Evolutionary conservation across 2,888 invertebrate species (phyloP).

Genomic region (Ophion costatus): DNA sequence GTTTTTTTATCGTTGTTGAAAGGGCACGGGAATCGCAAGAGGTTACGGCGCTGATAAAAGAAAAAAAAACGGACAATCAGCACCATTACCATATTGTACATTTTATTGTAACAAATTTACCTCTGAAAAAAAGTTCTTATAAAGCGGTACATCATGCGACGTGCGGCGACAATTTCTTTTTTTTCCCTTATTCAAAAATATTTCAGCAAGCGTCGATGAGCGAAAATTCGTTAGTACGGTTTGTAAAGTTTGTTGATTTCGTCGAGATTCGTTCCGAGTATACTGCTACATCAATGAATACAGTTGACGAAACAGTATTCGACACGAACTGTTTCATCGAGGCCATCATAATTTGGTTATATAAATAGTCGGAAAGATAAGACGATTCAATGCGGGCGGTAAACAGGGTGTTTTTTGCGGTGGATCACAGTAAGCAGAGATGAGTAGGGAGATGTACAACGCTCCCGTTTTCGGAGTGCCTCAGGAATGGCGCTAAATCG

Average conservation of each 20-base stretch:
- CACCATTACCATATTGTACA: conserved; percentile 1
- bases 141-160: conserved; percentile 55
- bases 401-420: neutral
- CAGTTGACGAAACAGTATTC: conserved; percentile 35
- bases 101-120: conserved; percentile 26
- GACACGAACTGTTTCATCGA: conserved; percentile 6
- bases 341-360: conserved; percentile 38
- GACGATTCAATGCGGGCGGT: conserved; percentile 4
- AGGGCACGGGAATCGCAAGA: neutral
- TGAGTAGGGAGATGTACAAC: no score
- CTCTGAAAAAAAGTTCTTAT: conserved; percentile 35
- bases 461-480: no score
- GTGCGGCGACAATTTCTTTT: conserved; percentile 32
- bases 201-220: neutral
- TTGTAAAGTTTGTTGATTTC: neutral
- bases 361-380: conserved; percentile 35
- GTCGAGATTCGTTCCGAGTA: neutral
- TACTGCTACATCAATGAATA: conserved; percentile 13
- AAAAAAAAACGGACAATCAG: conserved; percentile 40
- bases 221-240: neutral
- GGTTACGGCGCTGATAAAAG: conserved; percentile 66
- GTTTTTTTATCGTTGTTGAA: neutral
- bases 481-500: no score
- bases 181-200: neutral
- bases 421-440: neutral